Conservation (phyloP, 2,888 invertebrate species). For the Dicranocentrus wangi region DNA sequence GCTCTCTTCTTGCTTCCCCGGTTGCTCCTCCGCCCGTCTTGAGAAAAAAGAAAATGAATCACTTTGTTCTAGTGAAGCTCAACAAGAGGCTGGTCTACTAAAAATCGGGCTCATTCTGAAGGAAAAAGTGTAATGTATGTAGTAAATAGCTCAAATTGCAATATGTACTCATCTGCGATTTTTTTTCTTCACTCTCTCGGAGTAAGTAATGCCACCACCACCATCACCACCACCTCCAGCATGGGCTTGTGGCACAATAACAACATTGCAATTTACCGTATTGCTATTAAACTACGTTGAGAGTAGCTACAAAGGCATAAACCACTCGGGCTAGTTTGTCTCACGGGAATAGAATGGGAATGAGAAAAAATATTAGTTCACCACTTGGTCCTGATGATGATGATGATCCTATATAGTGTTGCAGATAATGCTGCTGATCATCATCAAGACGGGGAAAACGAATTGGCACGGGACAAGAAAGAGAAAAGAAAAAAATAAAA, state of each 20-base stretch:
- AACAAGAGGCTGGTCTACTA: too few relatives aligned
- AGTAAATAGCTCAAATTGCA: conserved; percentile 46
- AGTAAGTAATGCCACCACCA: too few relatives aligned
- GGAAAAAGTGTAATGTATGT: conserved; percentile 8
- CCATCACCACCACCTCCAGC: too few relatives aligned
- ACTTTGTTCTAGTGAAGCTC: conserved; percentile 46
- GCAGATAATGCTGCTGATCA: conserved; percentile 15
- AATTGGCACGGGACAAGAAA: conserved; percentile 44
- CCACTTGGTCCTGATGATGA: conserved; percentile 36
- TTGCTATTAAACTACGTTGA: conserved; percentile 10
- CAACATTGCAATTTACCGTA: conserved; percentile 34
- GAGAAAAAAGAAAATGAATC: conserved; percentile 52
- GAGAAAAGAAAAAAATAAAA: background rate
- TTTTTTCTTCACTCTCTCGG: too few relatives aligned
- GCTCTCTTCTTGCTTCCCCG: too few relatives aligned
- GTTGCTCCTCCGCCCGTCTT: too few relatives aligned
- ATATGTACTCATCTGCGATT: conserved; percentile 30
- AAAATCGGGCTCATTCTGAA: too few relatives aligned
- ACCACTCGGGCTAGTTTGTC: conserved; percentile 30
- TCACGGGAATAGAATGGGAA: conserved; percentile 37
- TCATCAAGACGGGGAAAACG: conserved; percentile 22
- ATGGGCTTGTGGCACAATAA: too few relatives aligned
- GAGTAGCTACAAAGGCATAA: conserved; percentile 9
- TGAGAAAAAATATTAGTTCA: conserved; percentile 44
- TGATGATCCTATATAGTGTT: conserved; percentile 12